These are phyloP conservation scores for Porites divaricata DNA, from an alignment of 92 coral and sea anemone genomes.

Conservation along the genomic window DNA sequence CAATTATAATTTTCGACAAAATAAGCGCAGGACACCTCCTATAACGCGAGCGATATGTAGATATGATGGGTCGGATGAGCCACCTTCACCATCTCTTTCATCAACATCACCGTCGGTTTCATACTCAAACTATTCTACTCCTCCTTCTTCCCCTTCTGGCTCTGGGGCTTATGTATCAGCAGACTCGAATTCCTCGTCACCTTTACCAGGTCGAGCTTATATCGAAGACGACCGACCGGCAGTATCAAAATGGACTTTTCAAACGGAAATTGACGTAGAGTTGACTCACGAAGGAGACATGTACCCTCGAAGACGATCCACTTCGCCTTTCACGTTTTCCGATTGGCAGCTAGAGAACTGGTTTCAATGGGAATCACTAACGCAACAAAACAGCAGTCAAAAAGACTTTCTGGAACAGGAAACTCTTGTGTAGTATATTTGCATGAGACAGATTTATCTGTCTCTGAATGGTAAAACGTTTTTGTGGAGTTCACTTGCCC, in stretches of 20 bases:
- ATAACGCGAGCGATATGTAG: constrained; percentile 44
- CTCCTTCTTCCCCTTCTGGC: constrained; percentile 79
- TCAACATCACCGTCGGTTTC: constrained; percentile 73
- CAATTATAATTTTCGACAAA: constrained; percentile 35
- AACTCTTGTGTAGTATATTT: constrained; percentile 69
- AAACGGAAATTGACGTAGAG: constrained; percentile 77
- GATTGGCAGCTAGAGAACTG: constrained; percentile 88
- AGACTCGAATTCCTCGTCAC: constrained; percentile 77
- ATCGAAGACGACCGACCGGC: constrained; percentile 68
- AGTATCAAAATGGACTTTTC: constrained; percentile 69
- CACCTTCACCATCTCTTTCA: constrained; percentile 82
- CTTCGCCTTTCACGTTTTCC: constrained; percentile 56
- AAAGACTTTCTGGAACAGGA: constrained; percentile 87
- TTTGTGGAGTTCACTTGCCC: neutral
- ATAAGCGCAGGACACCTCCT: constrained; percentile 68
- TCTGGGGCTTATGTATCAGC: constrained; percentile 80
- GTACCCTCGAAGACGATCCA: constrained; percentile 21
- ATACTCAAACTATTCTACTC: constrained; percentile 75
- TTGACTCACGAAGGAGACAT: constrained; percentile 63
- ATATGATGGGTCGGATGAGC: constrained; percentile 64
- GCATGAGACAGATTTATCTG: neutral
- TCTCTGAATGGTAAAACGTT: neutral
- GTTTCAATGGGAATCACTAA: constrained; percentile 86
- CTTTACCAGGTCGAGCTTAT: constrained; percentile 72
- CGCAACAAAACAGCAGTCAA: constrained; percentile 70